These are phyloP conservation scores for Furcula furcula DNA, from an alignment of 2,888 invertebrate species.

Conservation along the genomic window DNA sequence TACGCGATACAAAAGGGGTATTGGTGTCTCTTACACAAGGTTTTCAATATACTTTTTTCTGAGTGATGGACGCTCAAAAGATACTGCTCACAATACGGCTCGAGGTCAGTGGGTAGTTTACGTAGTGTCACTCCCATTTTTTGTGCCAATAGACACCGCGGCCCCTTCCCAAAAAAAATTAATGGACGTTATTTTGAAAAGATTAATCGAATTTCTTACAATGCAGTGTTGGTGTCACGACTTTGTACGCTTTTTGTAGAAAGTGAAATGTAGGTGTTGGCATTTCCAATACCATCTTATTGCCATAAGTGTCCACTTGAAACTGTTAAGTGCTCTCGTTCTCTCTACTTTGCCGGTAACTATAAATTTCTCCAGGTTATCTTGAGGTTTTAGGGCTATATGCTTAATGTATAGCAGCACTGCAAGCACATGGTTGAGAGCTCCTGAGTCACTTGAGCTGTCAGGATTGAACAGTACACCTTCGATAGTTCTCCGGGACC, in stretches of 20 bases:
- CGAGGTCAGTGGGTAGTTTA: constrained; percentile 12
- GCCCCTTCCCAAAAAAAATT: not conserved
- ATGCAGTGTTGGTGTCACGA: constrained; percentile 23
- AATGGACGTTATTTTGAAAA: constrained; percentile 4
- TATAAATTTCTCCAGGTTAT: no score
- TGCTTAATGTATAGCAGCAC: no score
- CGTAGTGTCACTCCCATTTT: not conserved
- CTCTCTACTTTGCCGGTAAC: no score
- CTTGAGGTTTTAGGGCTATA: no score
- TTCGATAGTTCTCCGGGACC: no score
- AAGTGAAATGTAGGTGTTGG: constrained; percentile 29
- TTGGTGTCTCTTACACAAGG: not conserved
- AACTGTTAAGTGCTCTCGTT: no score
- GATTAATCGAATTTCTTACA: constrained; percentile 27
- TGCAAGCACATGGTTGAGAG: no score
- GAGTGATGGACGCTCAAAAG: constrained; percentile 1
- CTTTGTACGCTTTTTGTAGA: constrained; percentile 19
- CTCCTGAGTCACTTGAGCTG: no score
- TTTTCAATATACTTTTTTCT: constrained; percentile 3
- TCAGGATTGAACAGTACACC: no score
- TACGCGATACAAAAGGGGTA: no score
- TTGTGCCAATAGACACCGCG: not conserved
- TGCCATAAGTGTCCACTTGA: constrained; percentile 11
- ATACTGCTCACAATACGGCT: constrained; percentile 1
- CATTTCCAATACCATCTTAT: constrained; percentile 17